Evolutionary conservation across 2,797 vertebrate species (phyloP), one percentile per base, ranked within the genome.

Genomic region (Manis pentadactyla): DNA sequence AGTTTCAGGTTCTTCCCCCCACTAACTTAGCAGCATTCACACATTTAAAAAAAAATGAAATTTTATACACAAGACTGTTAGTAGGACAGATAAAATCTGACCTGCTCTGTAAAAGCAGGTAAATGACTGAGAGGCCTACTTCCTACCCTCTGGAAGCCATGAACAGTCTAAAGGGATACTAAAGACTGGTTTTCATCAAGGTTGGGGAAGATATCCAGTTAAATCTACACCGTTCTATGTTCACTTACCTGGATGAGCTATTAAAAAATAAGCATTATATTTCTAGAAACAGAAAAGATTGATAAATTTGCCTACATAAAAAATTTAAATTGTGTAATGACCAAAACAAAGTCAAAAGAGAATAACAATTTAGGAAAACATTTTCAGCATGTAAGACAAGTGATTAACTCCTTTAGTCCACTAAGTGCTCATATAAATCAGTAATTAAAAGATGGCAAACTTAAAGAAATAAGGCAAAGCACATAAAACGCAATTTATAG

Each of bases 121-220:
- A 53, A 49, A 31, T 29, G 15, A 6, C 49, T 78, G 59, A 37
- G 27, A 42, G 18, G 3, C 17, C 46, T 81, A 49, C 7, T 68
- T 14, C 25, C 53, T 73, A 46, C 17, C 18, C 4, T 79, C 2
- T 0, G 9, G 15, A n/a, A 69, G 42, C 23, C 68, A 90, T 64
- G 34, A 73, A 5, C 4, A 12, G 4, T 53, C 37, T 81, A 29
- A 92, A 85, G 66, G 12, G 14, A 51, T 42, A 66, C 34, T 23
- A 90, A 91, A 81, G 29, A 74, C 55, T 46, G 39, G 49, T 93
- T 84, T 71, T 59, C 78, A 68, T 84, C 37, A 95, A 81, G 31
- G 1, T 37, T 94, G 29, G n/a, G 55, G 63, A 93, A 29, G 57
- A 95, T 95, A 94, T 63, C 14, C 46, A 90, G 63, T 94, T 34